Evolutionary conservation across 2,797 vertebrate genomes (phyloP).

Genomic region (Rhinatrema bivittatum): DNA sequence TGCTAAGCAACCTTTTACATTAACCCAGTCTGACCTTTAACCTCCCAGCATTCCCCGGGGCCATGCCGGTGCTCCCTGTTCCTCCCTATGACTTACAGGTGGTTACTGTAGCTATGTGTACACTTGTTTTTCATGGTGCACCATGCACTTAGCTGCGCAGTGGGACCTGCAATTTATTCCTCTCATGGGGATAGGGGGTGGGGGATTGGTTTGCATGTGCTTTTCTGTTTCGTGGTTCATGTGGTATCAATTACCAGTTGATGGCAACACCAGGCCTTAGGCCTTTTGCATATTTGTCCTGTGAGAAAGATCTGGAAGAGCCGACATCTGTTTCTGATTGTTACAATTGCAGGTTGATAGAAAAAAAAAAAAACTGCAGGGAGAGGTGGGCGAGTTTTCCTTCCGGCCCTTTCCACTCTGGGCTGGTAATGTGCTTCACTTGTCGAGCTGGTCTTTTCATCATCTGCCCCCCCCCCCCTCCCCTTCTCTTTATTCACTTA

Average conservation of each 20-base stretch:
- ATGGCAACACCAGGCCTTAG: constrained; percentile 69
- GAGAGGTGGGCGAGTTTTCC: constrained; percentile 88
- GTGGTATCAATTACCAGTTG: constrained; percentile 83
- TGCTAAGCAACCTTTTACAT: constrained; percentile 21
- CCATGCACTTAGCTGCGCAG: constrained; percentile 79
- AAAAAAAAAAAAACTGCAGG: constrained; percentile 79
- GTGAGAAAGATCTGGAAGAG: constrained; percentile 69
- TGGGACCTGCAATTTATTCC: constrained; percentile 58
- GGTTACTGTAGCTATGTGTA: constrained; percentile 44
- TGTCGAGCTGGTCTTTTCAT: constrained; percentile 61
- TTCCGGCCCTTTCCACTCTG: constrained; percentile 70
- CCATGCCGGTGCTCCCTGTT: constrained; percentile 13
- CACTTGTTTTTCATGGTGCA: constrained; percentile 84
- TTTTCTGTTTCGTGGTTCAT: constrained; percentile 58
- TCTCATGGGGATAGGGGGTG: constrained; percentile 50
- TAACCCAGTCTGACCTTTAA: constrained; percentile 36
- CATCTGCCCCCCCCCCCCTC: constrained; percentile 49
- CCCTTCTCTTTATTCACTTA: too few relatives aligned
- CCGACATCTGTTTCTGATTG: constrained; percentile 84
- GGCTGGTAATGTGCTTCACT: constrained; percentile 51
- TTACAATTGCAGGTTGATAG: constrained; percentile 88
- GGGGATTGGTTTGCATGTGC: constrained; percentile 41
- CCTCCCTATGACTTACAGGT: constrained; percentile 56
- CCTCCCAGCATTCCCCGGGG: constrained; percentile 22
- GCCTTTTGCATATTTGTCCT: constrained; percentile 65